Evolutionary conservation across 2,113 vertebrate species (phyloP).

Genomic region (Muscicapa adusta): DNA sequence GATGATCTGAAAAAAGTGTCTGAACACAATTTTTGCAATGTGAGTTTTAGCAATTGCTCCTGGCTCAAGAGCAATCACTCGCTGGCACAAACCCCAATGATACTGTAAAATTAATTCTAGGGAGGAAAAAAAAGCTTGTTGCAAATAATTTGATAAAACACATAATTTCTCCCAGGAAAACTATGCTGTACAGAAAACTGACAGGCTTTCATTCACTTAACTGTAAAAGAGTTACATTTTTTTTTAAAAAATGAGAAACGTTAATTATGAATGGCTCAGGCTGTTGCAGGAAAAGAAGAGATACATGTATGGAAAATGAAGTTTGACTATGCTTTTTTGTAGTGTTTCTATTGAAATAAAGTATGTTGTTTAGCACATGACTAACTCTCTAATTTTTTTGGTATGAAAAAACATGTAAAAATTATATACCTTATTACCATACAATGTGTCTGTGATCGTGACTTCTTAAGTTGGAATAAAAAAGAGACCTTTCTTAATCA

Average conservation of each 20-base stretch:
- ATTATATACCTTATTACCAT: not conserved
- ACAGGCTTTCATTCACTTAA: not conserved
- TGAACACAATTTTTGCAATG: not conserved
- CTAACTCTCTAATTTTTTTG: not conserved
- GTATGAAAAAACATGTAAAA: not conserved
- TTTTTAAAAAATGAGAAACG: not conserved
- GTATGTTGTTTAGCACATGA: not conserved
- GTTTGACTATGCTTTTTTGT: not conserved
- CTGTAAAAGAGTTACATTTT: not conserved
- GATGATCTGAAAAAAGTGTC: not conserved
- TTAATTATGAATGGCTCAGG: not conserved
- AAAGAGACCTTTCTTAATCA: conserved; percentile 24
- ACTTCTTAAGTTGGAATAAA: not conserved
- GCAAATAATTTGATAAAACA: not conserved
- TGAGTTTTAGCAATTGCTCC: not conserved
- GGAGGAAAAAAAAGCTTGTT: not conserved
- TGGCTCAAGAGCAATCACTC: not conserved
- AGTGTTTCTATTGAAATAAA: not conserved
- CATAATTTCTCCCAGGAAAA: not conserved
- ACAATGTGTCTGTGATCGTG: not conserved
- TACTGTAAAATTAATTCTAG: not conserved
- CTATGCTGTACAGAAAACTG: not conserved
- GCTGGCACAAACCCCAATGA: not conserved
- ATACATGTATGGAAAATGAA: not conserved
- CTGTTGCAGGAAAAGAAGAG: not conserved